These are phyloP conservation scores for Zaprionus capensis DNA, from an alignment of 1,140 invertebrate genomes.

Conservation along the genomic window DNA sequence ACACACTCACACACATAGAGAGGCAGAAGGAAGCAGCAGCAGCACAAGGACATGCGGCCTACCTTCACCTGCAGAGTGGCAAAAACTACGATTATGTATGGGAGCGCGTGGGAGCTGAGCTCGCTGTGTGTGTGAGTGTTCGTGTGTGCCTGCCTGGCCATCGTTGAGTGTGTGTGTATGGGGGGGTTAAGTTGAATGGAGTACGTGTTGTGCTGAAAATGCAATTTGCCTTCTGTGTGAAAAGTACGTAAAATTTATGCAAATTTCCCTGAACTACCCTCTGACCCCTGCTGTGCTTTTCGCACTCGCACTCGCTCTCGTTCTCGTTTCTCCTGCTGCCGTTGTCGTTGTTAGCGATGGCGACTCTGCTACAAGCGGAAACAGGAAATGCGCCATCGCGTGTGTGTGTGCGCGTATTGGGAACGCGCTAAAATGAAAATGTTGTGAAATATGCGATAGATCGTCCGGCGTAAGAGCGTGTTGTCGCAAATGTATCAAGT, in stretches of 20 bases:
- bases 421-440: conserved; percentile 74
- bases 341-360: conserved; percentile 31
- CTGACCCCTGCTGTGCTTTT: conserved; percentile 49
- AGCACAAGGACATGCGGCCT: conserved; percentile 61
- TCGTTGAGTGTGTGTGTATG: conserved; percentile 25
- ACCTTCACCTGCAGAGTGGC: conserved; percentile 45
- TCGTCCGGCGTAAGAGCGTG: conserved; percentile 28
- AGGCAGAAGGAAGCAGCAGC: conserved; percentile 6
- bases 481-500: conserved; percentile 14
- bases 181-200: conserved; percentile 69
- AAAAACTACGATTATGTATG: conserved; percentile 51
- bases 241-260: conserved; percentile 82
- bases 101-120: conserved; percentile 10
- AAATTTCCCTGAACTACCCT: conserved; percentile 62
- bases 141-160: conserved; percentile 12
- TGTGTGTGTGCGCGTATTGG: conserved; percentile 39
- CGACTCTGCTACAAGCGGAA: conserved; percentile 67
- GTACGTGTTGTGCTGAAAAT: conserved; percentile 82
- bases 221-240: conserved; percentile 80
- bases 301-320: neutral
- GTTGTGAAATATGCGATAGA: conserved; percentile 71
- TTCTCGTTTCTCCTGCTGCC: neutral
- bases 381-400: conserved; percentile 76
- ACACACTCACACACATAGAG: conserved; percentile 31
- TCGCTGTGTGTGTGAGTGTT: conserved; percentile 31